Evolutionary conservation across 2,888 invertebrate species (phyloP), one percentile per base, ranked within the genome.

Genomic region (Sinotaia quadrata): DNA sequence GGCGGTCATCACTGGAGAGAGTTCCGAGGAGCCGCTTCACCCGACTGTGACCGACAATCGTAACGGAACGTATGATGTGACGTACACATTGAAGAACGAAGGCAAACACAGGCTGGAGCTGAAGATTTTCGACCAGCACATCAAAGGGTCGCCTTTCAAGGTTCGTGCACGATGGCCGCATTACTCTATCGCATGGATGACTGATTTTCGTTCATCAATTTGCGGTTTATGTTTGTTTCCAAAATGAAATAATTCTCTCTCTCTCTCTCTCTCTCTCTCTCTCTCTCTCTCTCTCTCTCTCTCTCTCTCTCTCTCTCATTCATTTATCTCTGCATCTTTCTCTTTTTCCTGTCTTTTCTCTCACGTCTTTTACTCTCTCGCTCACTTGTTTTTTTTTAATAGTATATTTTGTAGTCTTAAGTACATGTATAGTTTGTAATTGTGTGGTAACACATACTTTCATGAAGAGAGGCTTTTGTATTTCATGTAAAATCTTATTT

Each of bases 141-240:
- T 90, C 63, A 87, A 86, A 67, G 88, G 88, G 18, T 89, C 89
- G 44, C 90, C 89, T 2, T 89, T 89, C 79, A 86, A 84, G 67
- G 79, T 89, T 51, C 83, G 85, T 65, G 85, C 86, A 37, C 51
- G 21, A n/a, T 75, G 80, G 47, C 72, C n/a, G n/a, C n/a, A n/a
- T n/a, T n/a, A n/a, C n/a, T n/a, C n/a, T n/a, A n/a, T n/a, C n/a
- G n/a, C n/a, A n/a, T n/a, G n/a, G n/a, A n/a, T n/a, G n/a, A n/a
- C n/a, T n/a, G n/a, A n/a, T n/a, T n/a, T n/a, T n/a, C n/a, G n/a
- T n/a, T n/a, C n/a, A n/a, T n/a, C n/a, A n/a, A n/a, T n/a, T n/a
- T n/a, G n/a, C n/a, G n/a, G n/a, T n/a, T n/a, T n/a, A n/a, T n/a
- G n/a, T n/a, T n/a, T n/a, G n/a, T n/a, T n/a, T n/a, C n/a, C n/a